Evolutionary conservation across 30 jellyfish, hydroid and myxozoan genomes (phyloP).

Genomic region (Aurelia sp.): DNA sequence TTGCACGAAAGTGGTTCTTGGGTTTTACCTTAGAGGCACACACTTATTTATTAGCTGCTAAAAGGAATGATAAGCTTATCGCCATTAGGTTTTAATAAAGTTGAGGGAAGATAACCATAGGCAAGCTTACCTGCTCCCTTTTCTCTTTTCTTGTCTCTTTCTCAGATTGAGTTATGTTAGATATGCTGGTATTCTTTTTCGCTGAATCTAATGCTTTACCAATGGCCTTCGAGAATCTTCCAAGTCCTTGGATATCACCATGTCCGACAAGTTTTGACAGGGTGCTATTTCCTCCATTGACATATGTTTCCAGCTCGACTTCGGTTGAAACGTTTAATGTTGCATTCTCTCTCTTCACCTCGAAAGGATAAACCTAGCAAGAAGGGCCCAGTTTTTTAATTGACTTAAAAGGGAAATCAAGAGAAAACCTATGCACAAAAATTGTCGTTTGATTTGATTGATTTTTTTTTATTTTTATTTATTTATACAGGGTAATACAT

Average conservation of each 20-base stretch:
- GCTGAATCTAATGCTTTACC: slow-evolving; percentile 50
- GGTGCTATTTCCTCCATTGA: slow-evolving; percentile 35
- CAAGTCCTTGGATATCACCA: slow-evolving; percentile 41
- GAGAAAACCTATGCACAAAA: no score
- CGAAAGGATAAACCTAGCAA: no score
- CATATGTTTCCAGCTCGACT: slow-evolving; percentile 24
- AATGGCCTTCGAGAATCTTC: slow-evolving; percentile 31
- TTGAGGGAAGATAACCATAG: not conserved
- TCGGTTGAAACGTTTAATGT: not conserved
- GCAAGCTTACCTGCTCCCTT: slow-evolving; percentile 15
- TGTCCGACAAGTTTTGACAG: slow-evolving; percentile 23
- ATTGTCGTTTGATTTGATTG: no score
- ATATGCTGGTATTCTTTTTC: not conserved
- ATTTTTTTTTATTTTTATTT: no score
- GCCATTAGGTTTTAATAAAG: no score
- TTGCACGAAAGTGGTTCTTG: no score
- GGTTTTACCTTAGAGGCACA: no score
- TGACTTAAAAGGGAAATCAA: not conserved
- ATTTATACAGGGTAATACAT: no score
- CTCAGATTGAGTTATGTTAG: not conserved
- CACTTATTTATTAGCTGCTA: no score
- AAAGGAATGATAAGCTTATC: no score
- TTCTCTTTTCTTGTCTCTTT: slow-evolving; percentile 23
- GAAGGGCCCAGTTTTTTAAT: not conserved
- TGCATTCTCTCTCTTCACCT: no score